These are phyloP conservation scores for Xylota segnis DNA, from an alignment of 2,888 invertebrate species.

Conservation along the genomic window DNA sequence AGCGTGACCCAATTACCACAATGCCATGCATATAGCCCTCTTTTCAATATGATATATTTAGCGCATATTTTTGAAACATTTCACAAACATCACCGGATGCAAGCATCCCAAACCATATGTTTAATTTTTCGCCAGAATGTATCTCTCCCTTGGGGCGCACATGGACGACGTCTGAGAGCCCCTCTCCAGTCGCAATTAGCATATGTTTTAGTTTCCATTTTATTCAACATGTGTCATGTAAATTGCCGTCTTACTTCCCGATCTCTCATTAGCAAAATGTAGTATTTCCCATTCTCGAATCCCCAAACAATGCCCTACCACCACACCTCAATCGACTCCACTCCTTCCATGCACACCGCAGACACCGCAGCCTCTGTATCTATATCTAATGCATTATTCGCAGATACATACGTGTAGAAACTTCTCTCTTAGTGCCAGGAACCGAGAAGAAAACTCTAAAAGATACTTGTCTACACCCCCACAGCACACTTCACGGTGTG, in stretches of 20 bases:
- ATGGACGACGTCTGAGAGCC: not conserved
- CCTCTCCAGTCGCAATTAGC: not conserved
- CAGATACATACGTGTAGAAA: conserved; percentile 1
- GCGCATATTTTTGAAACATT: conserved; percentile 4
- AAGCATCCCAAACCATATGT: conserved; percentile 19
- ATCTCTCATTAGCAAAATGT: not conserved
- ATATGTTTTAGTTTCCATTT: not conserved
- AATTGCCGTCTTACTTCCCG: not conserved
- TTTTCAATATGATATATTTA: conserved; percentile 22
- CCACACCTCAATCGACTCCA: conserved; percentile 29
- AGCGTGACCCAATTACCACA: conserved; percentile 53
- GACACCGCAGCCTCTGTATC: not conserved
- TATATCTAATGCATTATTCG: not conserved
- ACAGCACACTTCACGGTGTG: not conserved
- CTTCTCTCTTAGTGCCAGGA: conserved; percentile 8
- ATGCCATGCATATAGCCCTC: conserved; percentile 21
- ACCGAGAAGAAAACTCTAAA: not conserved
- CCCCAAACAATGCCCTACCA: conserved; percentile 8
- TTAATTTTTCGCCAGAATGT: conserved; percentile 13
- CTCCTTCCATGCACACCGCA: not conserved
- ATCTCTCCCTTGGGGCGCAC: not conserved
- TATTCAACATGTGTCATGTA: conserved; percentile 10
- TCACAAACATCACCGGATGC: conserved; percentile 24
- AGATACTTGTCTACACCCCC: not conserved
- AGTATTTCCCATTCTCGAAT: not conserved